Evolutionary conservation across 2,797 vertebrate genomes (phyloP).

Genomic region (Crypturellus tataupa): DNA sequence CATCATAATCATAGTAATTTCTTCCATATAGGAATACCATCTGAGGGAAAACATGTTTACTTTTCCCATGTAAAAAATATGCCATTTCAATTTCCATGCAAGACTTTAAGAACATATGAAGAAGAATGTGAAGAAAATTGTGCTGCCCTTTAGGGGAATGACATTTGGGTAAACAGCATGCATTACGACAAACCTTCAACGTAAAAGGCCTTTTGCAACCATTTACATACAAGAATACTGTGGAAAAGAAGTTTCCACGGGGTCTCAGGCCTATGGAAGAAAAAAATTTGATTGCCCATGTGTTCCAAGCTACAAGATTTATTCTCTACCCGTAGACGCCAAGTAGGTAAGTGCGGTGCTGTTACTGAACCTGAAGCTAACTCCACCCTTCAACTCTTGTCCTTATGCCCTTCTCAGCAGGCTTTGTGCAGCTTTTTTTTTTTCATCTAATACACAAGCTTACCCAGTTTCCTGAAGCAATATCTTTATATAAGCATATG

Average conservation of each 20-base stretch:
- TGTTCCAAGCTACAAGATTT: slow-evolving; percentile 5
- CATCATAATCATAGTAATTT: background rate
- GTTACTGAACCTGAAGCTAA: background rate
- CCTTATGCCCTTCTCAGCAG: background rate
- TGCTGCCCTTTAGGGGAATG: slow-evolving; percentile 46
- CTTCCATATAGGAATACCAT: background rate
- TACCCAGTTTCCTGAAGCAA: background rate
- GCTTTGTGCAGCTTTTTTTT: background rate
- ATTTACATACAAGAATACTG: slow-evolving; percentile 9
- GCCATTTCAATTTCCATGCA: slow-evolving; percentile 34
- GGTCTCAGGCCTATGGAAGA: background rate
- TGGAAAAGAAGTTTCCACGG: background rate
- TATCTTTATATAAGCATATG: background rate
- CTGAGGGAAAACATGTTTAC: background rate
- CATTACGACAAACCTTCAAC: slow-evolving; percentile 34
- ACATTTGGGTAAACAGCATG: slow-evolving; percentile 57
- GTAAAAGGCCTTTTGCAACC: slow-evolving; percentile 17
- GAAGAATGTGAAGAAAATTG: too few species aligned
- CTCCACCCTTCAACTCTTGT: background rate
- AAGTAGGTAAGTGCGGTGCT: background rate
- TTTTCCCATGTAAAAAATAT: slow-evolving; percentile 53
- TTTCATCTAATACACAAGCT: background rate
- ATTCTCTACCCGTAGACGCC: background rate
- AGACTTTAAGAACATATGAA: slow-evolving; percentile 35
- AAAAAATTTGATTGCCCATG: background rate